Conservation (phyloP, 2,888 invertebrate genomes). For the Euplexia lucipara region DNA sequence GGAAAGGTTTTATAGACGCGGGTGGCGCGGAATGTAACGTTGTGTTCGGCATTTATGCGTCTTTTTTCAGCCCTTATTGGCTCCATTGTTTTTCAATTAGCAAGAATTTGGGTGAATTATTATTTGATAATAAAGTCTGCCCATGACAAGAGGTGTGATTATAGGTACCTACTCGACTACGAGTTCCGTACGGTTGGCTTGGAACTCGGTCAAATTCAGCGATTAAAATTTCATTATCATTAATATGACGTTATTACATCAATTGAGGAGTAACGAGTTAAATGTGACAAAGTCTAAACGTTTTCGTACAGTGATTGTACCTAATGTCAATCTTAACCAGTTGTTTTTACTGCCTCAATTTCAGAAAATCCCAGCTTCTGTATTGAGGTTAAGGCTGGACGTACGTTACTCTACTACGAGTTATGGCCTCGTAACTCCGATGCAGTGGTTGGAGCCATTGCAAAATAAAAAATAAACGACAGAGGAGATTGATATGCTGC, state of each 20-base stretch:
- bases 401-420: slow-evolving; percentile 12
- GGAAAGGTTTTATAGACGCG: neutral
- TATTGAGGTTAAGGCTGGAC: slow-evolving; percentile 16
- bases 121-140: neutral
- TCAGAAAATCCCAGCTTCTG: slow-evolving; percentile 8
- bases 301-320: too few species aligned
- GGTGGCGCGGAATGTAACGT: slow-evolving; percentile 3
- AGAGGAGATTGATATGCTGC: neutral
- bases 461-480: slow-evolving; percentile 17
- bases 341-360: slow-evolving; percentile 1
- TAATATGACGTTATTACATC: too few species aligned
- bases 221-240: too few species aligned
- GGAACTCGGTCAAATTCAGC: too few species aligned
- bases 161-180: neutral
- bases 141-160: neutral
- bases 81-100: slow-evolving; percentile 12
- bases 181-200: too few species aligned
- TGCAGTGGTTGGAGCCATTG: slow-evolving; percentile 8
- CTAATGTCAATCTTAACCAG: neutral
- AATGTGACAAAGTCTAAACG: too few species aligned
- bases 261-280: too few species aligned
- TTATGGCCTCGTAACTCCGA: slow-evolving; percentile 22
- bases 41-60: slow-evolving; percentile 7
- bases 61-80: slow-evolving; percentile 11
- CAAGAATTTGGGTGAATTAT: neutral